These are phyloP conservation scores for Epinephelus fuscoguttatus DNA, from an alignment of 2,113 vertebrate species.

Conservation along the genomic window DNA sequence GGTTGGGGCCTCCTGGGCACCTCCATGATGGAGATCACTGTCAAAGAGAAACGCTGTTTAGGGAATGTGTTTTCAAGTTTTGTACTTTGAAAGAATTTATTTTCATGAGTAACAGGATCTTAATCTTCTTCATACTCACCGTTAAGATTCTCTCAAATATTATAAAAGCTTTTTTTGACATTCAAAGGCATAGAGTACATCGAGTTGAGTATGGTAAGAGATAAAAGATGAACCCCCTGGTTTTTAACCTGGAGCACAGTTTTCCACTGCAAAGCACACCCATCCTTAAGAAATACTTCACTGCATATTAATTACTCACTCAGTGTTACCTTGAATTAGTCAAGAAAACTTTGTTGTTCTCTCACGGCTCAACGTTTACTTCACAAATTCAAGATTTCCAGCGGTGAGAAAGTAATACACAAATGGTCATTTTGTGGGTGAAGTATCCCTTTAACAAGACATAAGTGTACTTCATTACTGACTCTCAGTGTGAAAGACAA, in stretches of 20 bases:
- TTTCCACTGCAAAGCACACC: background rate
- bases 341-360: too few relatives aligned
- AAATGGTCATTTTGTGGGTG: too few relatives aligned
- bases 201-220: background rate
- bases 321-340: too few relatives aligned
- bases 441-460: background rate
- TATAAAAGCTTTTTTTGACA: background rate
- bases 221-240: background rate
- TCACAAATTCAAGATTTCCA: too few relatives aligned
- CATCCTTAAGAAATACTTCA: too few relatives aligned
- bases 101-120: background rate
- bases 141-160: background rate
- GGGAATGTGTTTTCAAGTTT: background rate
- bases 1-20: constrained; percentile 55
- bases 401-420: too few relatives aligned
- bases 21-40: constrained; percentile 82
- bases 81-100: background rate
- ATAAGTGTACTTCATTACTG: background rate
- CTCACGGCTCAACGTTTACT: too few relatives aligned
- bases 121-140: background rate
- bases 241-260: background rate
- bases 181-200: background rate
- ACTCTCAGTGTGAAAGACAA: background rate
- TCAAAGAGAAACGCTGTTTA: constrained; percentile 50
- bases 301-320: too few relatives aligned